phyloP scores from a whole-genome alignment of 2,113 vertebrate species.

The Egretta garzetta region DNA sequence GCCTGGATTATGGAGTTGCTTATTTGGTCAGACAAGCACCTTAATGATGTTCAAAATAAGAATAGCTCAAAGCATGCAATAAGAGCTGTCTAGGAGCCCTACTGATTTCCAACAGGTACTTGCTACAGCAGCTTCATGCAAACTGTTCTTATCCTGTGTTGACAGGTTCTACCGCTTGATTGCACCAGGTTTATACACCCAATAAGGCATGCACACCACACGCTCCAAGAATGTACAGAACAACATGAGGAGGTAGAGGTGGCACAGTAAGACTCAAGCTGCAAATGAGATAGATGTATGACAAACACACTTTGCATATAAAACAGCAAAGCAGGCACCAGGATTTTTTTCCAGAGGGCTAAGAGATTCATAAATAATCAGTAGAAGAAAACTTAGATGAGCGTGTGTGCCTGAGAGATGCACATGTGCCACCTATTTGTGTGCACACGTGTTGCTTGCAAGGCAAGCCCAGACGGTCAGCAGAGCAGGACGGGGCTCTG shows the following conservation, averaged over 20 bases:
- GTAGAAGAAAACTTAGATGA: not conserved
- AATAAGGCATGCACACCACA: not conserved
- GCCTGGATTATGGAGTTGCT: not conserved
- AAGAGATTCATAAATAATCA: not conserved
- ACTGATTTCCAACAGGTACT: not conserved
- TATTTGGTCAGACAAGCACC: not conserved
- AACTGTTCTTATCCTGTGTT: not conserved
- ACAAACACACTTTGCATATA: not conserved
- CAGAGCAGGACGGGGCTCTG: too few relatives aligned
- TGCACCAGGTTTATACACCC: not conserved
- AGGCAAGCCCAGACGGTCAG: not conserved
- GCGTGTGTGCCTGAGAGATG: rapidly evolving
- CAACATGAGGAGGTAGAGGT: not conserved
- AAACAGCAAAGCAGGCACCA: not conserved
- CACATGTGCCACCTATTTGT: not conserved
- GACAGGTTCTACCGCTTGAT: not conserved
- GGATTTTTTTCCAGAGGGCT: not conserved
- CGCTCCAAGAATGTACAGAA: not conserved
- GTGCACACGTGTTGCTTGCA: not conserved
- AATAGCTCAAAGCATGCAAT: not conserved
- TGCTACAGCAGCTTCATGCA: not conserved
- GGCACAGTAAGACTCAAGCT: not conserved
- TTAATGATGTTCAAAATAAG: not conserved
- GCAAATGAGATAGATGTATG: not conserved
- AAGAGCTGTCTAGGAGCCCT: not conserved